Evolutionary conservation across 2,888 invertebrate genomes (phyloP).

Genomic region (Deilephila porcellus): DNA sequence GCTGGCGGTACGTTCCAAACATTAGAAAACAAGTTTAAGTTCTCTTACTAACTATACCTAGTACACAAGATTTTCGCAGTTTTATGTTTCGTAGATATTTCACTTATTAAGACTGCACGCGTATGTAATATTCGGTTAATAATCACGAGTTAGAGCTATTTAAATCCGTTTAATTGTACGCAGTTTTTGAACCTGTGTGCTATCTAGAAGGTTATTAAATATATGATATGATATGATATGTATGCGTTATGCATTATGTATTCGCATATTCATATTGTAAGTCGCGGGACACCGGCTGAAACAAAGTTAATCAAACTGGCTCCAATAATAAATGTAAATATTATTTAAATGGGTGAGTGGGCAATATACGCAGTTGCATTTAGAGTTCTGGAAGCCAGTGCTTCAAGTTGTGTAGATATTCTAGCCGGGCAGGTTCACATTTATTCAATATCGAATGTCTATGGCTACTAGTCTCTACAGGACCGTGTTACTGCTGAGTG

Average conservation of each 20-base stretch:
- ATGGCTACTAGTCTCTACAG: conserved; percentile 30
- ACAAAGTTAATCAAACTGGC: conserved; percentile 6
- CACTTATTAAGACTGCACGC: too few species aligned
- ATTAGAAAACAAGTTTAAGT: conserved; percentile 22
- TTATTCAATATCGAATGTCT: conserved; percentile 17
- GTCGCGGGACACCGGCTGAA: not conserved
- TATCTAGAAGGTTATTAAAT: not conserved
- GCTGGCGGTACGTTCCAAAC: conserved; percentile 43
- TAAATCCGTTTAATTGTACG: not conserved
- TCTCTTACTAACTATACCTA: not conserved
- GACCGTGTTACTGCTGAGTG: conserved; percentile 48
- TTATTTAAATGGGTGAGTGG: conserved; percentile 6
- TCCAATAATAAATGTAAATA: conserved; percentile 3
- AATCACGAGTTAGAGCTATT: not conserved
- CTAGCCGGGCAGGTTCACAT: not conserved
- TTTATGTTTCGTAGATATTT: not conserved
- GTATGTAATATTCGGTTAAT: too few species aligned
- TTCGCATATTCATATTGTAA: not conserved
- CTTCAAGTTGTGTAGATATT: conserved; percentile 9
- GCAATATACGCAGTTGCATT: conserved; percentile 3
- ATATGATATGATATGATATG: not conserved
- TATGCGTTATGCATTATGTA: not conserved
- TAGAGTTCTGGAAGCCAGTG: conserved; percentile 5
- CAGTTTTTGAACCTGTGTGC: not conserved
- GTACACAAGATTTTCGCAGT: not conserved